Conservation (phyloP, 2,888 invertebrate genomes). For the Luperina testacea region DNA sequence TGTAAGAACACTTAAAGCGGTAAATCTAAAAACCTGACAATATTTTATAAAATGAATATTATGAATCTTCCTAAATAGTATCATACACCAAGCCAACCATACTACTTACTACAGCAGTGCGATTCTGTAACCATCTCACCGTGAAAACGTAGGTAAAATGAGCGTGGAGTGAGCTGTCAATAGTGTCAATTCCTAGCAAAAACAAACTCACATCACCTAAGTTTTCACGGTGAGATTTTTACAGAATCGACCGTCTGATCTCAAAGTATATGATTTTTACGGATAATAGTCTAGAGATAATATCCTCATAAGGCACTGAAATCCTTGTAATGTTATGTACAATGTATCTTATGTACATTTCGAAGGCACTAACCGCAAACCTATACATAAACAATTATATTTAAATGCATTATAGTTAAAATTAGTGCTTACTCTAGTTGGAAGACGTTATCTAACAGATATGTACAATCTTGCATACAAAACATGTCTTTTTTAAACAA, state of each 20-base stretch:
- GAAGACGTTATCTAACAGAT: conserved; percentile 79
- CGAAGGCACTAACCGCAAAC: conserved; percentile 67
- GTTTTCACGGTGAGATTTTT: no score
- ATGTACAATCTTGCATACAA: conserved; percentile 75
- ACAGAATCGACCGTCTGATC: conserved; percentile 34
- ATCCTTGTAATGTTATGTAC: conserved; percentile 68
- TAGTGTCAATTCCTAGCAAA: no score
- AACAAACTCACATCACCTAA: no score
- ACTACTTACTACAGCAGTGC: conserved; percentile 21
- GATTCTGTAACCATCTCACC: no score
- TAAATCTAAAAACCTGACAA: background rate
- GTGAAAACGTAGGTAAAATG: no score
- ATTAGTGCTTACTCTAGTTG: conserved; percentile 77
- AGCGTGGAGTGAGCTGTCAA: no score
- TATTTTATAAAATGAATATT: background rate
- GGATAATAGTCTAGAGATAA: conserved; percentile 59
- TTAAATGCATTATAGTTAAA: conserved; percentile 72
- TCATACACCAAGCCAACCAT: conserved; percentile 46
- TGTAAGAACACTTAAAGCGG: conserved; percentile 8
- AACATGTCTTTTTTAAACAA: conserved; percentile 77
- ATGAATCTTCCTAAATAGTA: background rate
- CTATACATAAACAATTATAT: conserved; percentile 61
- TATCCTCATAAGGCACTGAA: conserved; percentile 75
- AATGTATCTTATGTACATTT: conserved; percentile 68
- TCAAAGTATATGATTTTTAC: conserved; percentile 59